A percentile compares a stretch with the other conserved stretches of the same genome.
phyloP scores from a whole-genome alignment of 2,113 vertebrate species.

The Oxyura jamaicensis region DNA sequence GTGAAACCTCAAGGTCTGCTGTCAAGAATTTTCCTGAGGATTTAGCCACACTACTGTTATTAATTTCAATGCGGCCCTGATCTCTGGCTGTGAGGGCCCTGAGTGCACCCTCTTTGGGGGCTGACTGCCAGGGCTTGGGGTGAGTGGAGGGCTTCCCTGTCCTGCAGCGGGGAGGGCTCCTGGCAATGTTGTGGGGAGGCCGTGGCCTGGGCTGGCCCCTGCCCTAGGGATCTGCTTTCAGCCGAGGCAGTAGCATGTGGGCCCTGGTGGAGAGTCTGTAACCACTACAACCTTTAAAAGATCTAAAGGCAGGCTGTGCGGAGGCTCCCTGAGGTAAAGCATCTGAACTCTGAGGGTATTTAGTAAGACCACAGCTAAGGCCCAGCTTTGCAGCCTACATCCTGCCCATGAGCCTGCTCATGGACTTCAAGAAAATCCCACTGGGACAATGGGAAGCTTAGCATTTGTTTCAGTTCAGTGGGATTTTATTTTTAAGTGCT shows the following conservation, averaged over 20 bases:
- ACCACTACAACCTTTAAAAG: background rate
- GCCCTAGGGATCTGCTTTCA: background rate
- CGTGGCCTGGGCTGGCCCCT: background rate
- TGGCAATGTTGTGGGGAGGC: background rate
- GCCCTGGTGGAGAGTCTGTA: background rate
- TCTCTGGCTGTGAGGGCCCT: background rate
- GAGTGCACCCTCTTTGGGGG: background rate
- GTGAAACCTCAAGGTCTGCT: background rate
- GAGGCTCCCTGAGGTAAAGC: background rate
- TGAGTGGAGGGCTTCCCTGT: background rate
- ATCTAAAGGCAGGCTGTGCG: background rate
- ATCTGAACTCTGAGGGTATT: background rate
- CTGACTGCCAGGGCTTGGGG: background rate
- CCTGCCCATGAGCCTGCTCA: background rate
- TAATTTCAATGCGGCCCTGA: background rate
- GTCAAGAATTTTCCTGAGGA: background rate
- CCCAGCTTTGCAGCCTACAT: background rate
- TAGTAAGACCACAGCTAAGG: background rate
- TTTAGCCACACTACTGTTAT: background rate
- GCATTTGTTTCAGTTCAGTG: background rate
- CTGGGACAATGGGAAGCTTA: background rate
- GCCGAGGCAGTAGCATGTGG: background rate
- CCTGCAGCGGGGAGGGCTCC: background rate
- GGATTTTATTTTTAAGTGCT: background rate
- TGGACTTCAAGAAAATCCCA: background rate